phyloP scores from a whole-genome alignment of 1,140 invertebrate species.

The Pseudomyrmex sp. region DNA sequence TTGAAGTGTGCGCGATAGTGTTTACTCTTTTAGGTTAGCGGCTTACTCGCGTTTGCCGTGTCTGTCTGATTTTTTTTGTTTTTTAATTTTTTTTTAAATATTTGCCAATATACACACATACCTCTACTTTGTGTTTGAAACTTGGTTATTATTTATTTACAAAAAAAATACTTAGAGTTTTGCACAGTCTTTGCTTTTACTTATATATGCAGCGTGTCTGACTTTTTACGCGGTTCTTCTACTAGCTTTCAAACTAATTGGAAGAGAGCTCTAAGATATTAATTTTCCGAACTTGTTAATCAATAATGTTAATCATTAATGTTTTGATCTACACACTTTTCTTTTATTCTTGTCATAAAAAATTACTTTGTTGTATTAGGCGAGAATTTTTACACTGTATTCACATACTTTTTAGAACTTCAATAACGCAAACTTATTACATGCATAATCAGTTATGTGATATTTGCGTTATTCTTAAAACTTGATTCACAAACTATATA shows the following conservation, averaged over 20 bases:
- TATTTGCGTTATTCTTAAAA: neutral
- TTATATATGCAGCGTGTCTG: neutral
- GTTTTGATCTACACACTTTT: neutral
- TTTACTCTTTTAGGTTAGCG: conserved; percentile 1
- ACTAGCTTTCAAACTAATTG: conserved; percentile 2
- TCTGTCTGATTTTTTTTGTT: neutral
- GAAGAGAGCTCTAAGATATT: neutral
- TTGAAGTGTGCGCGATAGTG: conserved; percentile 1
- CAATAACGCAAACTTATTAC: neutral
- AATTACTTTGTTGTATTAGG: neutral
- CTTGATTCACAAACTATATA: neutral
- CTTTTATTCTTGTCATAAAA: neutral
- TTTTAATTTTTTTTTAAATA: neutral
- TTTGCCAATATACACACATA: neutral
- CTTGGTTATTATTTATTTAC: too few relatives aligned
- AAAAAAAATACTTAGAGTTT: neutral
- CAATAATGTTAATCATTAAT: too few relatives aligned
- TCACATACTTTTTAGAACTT: too few relatives aligned
- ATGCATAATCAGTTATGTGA: neutral
- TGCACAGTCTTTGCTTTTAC: neutral
- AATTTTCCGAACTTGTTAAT: neutral
- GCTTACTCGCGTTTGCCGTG: neutral
- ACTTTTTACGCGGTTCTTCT: conserved; percentile 23
- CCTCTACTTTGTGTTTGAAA: conserved; percentile 3
- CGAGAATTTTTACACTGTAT: too few relatives aligned